Base-by-base conservation (phyloP, 2,113 vertebrate species). In the Polypterus senegalus region DNA sequence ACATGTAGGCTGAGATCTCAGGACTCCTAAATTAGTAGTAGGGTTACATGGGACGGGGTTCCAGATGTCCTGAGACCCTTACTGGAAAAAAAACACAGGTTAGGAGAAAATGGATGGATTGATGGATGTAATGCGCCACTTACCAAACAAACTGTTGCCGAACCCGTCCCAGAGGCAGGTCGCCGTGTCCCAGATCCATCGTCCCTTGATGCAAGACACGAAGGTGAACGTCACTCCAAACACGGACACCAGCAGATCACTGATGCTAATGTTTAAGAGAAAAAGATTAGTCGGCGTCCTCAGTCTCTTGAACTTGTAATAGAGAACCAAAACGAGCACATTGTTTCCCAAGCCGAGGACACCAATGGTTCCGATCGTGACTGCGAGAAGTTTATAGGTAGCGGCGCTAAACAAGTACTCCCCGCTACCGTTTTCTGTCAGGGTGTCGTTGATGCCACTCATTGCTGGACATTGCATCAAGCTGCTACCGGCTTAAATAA, bases 91-190 rank as follows among this genome's bases (percentile, higher is more conserved):
- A 27, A 27, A 27, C 27, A 27, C 27, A 27, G 27, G 27, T 27
- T 27, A 27, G 27, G 27, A 27, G 27, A 27, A 27, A 27, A 27
- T 27, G 27, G 27, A 27, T 27, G 27, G 27, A n/a, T n/a, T n/a
- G n/a, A 27, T 27, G 27, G 27, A 27, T 27, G 27, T 27, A 27
- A 27, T 27, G 27, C 27, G 27, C 27, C 1, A 78, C 91, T 86
- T 73, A 98, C 95, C 94, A 43, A 91, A 92, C 53, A 97, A 78
- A 70, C 84, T 93, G 87, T 87, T 88, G 86, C 89, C 88, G 83
- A 94, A 94, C 64, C 93, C 91, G 73, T 93, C 90, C 91, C 92
- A 94, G 55, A 79, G 67, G 80, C 89, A 94, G 53, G 86, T 89
- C 47, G 77, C 74, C 10, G 76, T 63, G 72, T 86, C 88, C 90